These are phyloP conservation scores for Cantharis rustica DNA, from an alignment of 2,888 invertebrate species.

Conservation along the genomic window DNA sequence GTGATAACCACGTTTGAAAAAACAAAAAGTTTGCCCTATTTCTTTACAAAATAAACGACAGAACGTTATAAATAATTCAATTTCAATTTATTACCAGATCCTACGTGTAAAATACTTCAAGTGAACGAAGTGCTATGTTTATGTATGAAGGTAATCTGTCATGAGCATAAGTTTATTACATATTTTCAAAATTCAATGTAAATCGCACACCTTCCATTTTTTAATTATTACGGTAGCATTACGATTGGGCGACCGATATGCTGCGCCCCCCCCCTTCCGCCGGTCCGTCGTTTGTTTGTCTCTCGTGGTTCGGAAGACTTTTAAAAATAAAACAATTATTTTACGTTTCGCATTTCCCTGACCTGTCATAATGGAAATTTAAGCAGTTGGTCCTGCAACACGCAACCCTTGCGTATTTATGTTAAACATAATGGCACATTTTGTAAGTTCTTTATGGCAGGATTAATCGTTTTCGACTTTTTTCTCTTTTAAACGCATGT, in stretches of 20 bases:
- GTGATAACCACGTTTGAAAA: not conserved
- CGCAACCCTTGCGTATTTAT: not conserved
- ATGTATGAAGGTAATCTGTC: not conserved
- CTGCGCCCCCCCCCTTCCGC: not conserved
- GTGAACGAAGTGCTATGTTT: not conserved
- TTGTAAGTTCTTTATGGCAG: not conserved
- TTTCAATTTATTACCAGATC: not conserved
- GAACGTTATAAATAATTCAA: not conserved
- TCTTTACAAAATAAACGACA: not conserved
- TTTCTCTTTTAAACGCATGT: not conserved
- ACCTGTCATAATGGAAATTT: not conserved
- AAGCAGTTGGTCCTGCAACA: not conserved
- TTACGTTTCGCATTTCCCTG: not conserved
- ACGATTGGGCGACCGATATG: no score
- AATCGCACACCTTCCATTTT: not conserved
- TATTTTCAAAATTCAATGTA: not conserved
- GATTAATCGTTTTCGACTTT: not conserved
- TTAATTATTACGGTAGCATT: no score
- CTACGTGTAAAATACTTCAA: not conserved
- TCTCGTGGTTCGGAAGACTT: not conserved
- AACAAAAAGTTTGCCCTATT: not conserved
- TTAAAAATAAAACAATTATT: not conserved
- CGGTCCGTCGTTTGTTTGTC: no score
- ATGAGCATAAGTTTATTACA: not conserved
- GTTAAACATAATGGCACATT: not conserved